Base-by-base conservation (phyloP, 92 coral and sea anemone genomes). In the Zoanthus solanderi region DNA sequence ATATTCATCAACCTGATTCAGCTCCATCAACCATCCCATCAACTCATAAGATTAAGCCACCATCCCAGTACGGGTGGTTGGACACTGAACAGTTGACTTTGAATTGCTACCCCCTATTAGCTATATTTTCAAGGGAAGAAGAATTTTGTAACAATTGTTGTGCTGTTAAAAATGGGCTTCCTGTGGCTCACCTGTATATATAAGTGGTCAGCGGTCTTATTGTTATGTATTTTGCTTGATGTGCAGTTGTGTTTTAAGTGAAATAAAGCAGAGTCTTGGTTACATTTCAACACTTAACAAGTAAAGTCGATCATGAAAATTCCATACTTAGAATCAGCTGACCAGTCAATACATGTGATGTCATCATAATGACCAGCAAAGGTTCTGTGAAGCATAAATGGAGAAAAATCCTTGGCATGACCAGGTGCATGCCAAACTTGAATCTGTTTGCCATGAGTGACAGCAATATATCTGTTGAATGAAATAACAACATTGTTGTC, bases 351-450 rank as follows among this genome's bases (percentile, higher is more conserved):
- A 57, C 96, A 95, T 11, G 93, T 88, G 71, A 89, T 87, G 74
- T 97, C 99, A 87, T 97, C 99, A 91, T 91, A 97, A 67, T 91
- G 98, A 16, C 99, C 99, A 34, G 99, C 94, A 78, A 94, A 97
- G 7, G 94, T 97, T 67, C 95, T 89, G 79, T 95, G 96, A 75
- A 95, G 90, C 23, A 92, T 85, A 90, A 97, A 97, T 17, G 99
- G 99, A 13, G 98, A 96, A 90, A 97, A 97, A 75, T 97, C 96
- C 78, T 91, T 95, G 66, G 93, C 91, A 75, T 94, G 93, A 16
- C 97, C 98, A 17, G 99, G 99, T 30, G 99, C 93, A 58, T 80
- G 88, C 99, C 99, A 97, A 8, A 97, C 95, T 86, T 95, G 97
- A 56, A 97, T 88, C 42, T 97, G 94, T 80, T 95, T 95, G 15